Evolutionary conservation across 2,888 invertebrate species (phyloP), one percentile per base, ranked within the genome.

Genomic region (Melieria omissa): DNA sequence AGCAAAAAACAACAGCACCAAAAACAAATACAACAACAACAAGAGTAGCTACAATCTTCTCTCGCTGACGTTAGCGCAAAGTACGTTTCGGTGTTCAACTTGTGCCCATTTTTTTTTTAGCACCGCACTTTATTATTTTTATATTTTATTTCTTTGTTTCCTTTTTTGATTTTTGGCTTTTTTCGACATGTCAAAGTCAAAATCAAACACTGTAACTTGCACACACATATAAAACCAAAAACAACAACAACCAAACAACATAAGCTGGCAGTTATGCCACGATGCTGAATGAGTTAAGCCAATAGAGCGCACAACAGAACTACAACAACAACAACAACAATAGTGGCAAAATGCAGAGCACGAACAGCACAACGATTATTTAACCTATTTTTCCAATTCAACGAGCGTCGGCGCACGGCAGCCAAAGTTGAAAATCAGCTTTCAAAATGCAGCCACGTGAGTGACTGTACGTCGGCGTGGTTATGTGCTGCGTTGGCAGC

Each of bases 311-410:
- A 52, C 52, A 44, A 66, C 55, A 63, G 41, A 49, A 42, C 61
- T 14, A 58, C 46, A 49, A 49, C 44, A 62, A 41, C 29, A 62
- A 41, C 29, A 54, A 45, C 10, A 45, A 62, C 16, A 63, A 47
- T 49, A 77, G 74, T 63, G 65, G 54, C 45, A 70, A 46, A 62
- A n/a, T 58, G 68, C 61, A 29, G 60, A 65, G 70, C 65, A 64
- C 29, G 52, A 29, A 64, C 55, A 46, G 5, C 45, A 45, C 57
- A 46, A 78, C 82, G 80, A 77, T 80, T 81, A 81, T 81, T 81
- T 78, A 79, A 82, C 80, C 81, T 81, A 29, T 82, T 81, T 81
- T 81, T 81, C 79, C 81, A 73, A 80, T 80, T 73, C 77, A 79
- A 65, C 80, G 81, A 78, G 65, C 80, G 29, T 29, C 29, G 29